Conservation (phyloP, 2,797 vertebrate species). For the Coccyzus lansbergi region DNA sequence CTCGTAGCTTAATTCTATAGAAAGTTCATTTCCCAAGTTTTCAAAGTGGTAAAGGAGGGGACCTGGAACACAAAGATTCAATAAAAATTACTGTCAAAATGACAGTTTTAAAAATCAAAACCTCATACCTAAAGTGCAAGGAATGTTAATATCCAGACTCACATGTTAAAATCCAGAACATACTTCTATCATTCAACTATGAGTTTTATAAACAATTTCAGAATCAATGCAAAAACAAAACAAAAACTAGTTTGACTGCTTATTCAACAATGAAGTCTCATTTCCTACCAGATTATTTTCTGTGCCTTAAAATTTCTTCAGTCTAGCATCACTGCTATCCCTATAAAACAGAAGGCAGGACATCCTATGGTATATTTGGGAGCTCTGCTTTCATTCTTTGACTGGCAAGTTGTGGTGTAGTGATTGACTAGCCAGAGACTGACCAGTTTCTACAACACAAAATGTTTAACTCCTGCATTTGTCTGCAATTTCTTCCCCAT, state of each 20-base stretch:
- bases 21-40: slow-evolving; percentile 97
- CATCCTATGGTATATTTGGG: background rate
- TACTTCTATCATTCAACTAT: background rate
- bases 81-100: background rate
- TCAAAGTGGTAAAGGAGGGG: slow-evolving; percentile 97
- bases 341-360: background rate
- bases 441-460: background rate
- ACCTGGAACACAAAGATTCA: slow-evolving; percentile 78
- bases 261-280: background rate
- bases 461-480: background rate
- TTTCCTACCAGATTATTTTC: background rate
- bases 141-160: background rate
- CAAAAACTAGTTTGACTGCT: background rate
- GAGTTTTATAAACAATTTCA: background rate
- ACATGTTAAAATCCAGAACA: background rate
- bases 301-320: background rate
- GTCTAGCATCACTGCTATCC: background rate
- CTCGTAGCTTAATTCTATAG: slow-evolving; percentile 96
- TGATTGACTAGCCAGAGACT: background rate
- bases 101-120: background rate
- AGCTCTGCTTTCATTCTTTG: background rate
- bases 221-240: background rate
- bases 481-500: background rate
- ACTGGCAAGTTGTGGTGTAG: background rate
- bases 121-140: background rate